Evolutionary conservation across 2,888 invertebrate genomes (phyloP).

Genomic region (Bembecia ichneumoniformis): DNA sequence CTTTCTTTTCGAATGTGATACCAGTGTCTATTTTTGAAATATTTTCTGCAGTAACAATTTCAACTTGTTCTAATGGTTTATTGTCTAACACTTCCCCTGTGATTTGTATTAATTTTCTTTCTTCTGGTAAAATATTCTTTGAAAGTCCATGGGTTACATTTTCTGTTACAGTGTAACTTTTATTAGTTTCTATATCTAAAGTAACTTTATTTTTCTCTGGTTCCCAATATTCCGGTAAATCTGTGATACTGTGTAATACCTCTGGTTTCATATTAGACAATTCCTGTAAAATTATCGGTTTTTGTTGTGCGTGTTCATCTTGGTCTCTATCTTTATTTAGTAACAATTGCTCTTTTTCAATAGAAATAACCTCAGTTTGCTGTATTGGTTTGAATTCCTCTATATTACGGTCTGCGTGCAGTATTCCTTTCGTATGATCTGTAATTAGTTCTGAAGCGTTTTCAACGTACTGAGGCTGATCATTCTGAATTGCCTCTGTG

Average conservation of each 20-base stretch:
- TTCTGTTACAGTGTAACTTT: conserved; percentile 37
- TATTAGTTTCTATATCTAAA: conserved; percentile 33
- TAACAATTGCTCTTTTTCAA: conserved; percentile 31
- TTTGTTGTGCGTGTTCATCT: conserved; percentile 31
- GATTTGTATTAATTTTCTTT: conserved; percentile 47
- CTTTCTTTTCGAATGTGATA: conserved; percentile 17
- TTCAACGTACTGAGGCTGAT: conserved; percentile 27
- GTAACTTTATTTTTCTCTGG: conserved; percentile 28
- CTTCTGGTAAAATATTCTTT: conserved; percentile 38
- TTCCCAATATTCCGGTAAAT: conserved; percentile 18
- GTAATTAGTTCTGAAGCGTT: conserved; percentile 9
- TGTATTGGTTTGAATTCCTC: conserved; percentile 18
- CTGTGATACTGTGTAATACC: conserved; percentile 29
- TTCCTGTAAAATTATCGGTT: conserved; percentile 30
- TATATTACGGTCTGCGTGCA: conserved; percentile 16
- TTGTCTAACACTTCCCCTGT: conserved; percentile 36
- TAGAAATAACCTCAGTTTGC: conserved; percentile 20
- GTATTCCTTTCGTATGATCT: conserved; percentile 8
- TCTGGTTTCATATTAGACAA: conserved; percentile 28
- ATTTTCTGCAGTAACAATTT: conserved; percentile 38
- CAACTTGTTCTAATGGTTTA: conserved; percentile 38
- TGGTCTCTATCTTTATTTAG: conserved; percentile 24
- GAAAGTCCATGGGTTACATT: conserved; percentile 53
- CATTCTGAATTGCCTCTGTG: conserved; percentile 23
- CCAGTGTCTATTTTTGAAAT: conserved; percentile 15